A percentile compares a stretch with the other conserved stretches of the same genome.
These are phyloP conservation scores for Germaria angustata DNA, from an alignment of 2,888 invertebrate species.

Conservation along the genomic window DNA sequence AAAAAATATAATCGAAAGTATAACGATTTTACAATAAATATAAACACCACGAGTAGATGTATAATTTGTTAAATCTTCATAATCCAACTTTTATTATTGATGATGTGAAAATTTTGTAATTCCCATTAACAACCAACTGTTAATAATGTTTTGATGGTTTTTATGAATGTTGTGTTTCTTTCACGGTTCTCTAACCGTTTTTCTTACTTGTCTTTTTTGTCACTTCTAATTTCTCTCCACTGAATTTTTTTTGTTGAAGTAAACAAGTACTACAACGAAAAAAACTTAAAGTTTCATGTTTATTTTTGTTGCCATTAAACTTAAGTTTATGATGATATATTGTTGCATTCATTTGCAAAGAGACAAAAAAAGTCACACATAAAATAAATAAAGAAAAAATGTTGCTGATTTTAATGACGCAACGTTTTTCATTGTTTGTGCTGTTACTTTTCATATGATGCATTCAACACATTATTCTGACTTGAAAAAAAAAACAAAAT, in stretches of 20 bases:
- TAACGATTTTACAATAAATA: too few relatives aligned
- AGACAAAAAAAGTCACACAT: not conserved
- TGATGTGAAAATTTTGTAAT: slow-evolving; percentile 37
- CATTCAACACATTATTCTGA: slow-evolving; percentile 23
- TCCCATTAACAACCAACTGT: slow-evolving; percentile 23
- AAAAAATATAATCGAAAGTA: too few relatives aligned
- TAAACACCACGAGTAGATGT: too few relatives aligned
- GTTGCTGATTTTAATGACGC: slow-evolving; percentile 41
- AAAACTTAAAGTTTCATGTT: slow-evolving; percentile 44
- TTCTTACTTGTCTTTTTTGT: not conserved
- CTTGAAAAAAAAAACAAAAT: not conserved
- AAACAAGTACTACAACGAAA: not conserved
- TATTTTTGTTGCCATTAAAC: slow-evolving; percentile 9
- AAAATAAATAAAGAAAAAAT: not conserved
- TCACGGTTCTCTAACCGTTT: not conserved
- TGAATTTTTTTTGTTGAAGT: not conserved
- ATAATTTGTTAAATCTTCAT: too few relatives aligned
- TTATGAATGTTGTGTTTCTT: slow-evolving; percentile 15
- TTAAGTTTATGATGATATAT: slow-evolving; percentile 55
- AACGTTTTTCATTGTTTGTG: slow-evolving; percentile 21
- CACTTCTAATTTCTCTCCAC: not conserved
- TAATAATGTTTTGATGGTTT: slow-evolving; percentile 34
- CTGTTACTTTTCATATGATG: slow-evolving; percentile 30
- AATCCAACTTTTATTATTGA: slow-evolving; percentile 24
- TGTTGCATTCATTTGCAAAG: slow-evolving; percentile 10